phyloP scores from a whole-genome alignment of 2,797 vertebrate species.

The Pangasius larnaudii region DNA sequence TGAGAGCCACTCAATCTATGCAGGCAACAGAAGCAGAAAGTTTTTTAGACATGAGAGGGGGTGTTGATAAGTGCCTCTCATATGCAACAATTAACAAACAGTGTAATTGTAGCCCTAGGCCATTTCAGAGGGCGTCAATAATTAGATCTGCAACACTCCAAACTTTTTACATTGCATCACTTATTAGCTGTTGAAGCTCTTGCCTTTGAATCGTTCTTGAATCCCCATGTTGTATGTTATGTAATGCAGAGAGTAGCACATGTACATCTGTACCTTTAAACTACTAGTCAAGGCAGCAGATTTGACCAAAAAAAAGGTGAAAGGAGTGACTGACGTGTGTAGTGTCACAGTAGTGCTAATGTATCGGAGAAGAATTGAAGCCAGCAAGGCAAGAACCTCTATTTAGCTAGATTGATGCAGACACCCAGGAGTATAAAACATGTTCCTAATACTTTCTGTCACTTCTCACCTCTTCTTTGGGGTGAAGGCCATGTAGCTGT shows the following conservation, averaged over 20 bases:
- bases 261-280: background rate
- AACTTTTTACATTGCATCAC: slow-evolving; percentile 45
- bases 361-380: background rate
- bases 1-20: slow-evolving; percentile 57
- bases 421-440: background rate
- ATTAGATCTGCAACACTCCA: slow-evolving; percentile 44
- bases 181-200: slow-evolving; percentile 35
- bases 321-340: background rate
- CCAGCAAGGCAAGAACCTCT: background rate
- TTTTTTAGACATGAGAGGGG: slow-evolving; percentile 46
- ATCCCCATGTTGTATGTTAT: background rate
- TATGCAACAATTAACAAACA: slow-evolving; percentile 49
- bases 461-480: background rate
- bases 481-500: slow-evolving; percentile 19
- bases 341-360: slow-evolving; percentile 18
- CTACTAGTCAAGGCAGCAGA: background rate
- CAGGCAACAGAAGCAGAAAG: slow-evolving; percentile 44
- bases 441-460: slow-evolving; percentile 3
- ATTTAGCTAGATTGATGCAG: slow-evolving; percentile 10
- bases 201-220: slow-evolving; percentile 32
- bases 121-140: slow-evolving; percentile 30
- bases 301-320: background rate
- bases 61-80: slow-evolving; percentile 50
- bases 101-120: slow-evolving; percentile 50
- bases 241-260: background rate